Evolutionary conservation across 2,888 invertebrate species (phyloP).

Genomic region (Drosophila mayaguana): DNA sequence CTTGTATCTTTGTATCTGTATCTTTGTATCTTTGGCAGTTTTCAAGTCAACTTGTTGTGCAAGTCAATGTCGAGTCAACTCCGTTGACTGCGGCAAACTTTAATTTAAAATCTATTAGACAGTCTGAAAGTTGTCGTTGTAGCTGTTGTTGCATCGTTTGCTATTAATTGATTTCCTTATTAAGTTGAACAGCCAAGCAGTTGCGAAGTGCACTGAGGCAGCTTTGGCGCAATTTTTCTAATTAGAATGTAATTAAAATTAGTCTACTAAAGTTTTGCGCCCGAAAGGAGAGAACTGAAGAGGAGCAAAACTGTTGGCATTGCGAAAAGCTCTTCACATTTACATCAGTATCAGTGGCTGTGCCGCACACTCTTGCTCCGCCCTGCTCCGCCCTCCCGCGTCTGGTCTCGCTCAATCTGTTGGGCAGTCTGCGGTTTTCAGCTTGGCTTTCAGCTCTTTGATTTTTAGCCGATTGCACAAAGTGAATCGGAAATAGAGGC

Average conservation of each 20-base stretch:
- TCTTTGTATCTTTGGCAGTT: conserved; percentile 60
- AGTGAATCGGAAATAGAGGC: conserved; percentile 50
- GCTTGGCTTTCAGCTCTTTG: conserved; percentile 43
- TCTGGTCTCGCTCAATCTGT: conserved; percentile 30
- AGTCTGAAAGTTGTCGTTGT: conserved; percentile 49
- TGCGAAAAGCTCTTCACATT: conserved; percentile 24
- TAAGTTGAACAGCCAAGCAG: conserved; percentile 51
- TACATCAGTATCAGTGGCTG: conserved; percentile 18
- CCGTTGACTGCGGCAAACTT: conserved; percentile 67
- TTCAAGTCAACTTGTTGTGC: conserved; percentile 73
- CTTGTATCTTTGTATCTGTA: conserved; percentile 60
- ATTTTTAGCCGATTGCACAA: conserved; percentile 40
- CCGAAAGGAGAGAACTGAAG: conserved; percentile 1
- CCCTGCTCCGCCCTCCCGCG: background rate
- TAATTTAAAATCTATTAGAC: conserved; percentile 77
- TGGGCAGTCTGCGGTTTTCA: conserved; percentile 33
- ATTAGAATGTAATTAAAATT: conserved; percentile 78
- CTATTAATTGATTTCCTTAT: conserved; percentile 80
- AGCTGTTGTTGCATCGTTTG: conserved; percentile 57
- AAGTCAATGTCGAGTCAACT: conserved; percentile 68
- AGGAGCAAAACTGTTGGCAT: conserved; percentile 9
- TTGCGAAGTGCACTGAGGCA: conserved; percentile 37
- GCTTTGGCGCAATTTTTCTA: conserved; percentile 68
- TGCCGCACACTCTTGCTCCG: background rate
- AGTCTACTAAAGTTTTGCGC: conserved; percentile 57